Conservation (phyloP, 2,797 vertebrate species). For the Sebastolobus alascanus region DNA sequence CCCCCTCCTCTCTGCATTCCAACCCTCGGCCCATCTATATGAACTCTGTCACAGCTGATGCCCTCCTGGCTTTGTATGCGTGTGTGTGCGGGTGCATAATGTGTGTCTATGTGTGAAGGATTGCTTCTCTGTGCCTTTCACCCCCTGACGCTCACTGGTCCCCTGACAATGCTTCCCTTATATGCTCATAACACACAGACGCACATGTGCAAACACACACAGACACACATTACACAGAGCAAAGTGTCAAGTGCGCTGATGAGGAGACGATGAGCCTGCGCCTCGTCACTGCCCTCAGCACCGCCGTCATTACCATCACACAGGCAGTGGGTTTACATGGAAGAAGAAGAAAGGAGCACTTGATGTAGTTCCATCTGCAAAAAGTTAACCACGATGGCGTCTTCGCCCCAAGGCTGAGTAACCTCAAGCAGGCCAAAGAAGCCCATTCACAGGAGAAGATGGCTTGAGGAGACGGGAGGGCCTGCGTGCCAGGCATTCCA, state of each 20-base stretch:
- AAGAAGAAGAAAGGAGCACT: conserved; percentile 69
- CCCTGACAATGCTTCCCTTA: conserved; percentile 81
- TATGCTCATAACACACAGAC: conserved; percentile 67
- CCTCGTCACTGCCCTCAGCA: conserved; percentile 45
- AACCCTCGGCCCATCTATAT: conserved; percentile 58
- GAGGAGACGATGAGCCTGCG: conserved; percentile 45
- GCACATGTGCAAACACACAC: conserved; percentile 59
- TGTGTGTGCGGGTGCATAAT: conserved; percentile 48
- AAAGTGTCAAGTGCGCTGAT: conserved; percentile 51
- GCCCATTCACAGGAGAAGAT: conserved; percentile 79
- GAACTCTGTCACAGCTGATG: conserved; percentile 74
- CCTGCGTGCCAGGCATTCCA: conserved; percentile 83
- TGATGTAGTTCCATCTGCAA: conserved; percentile 56
- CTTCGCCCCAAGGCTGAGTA: conserved; percentile 33
- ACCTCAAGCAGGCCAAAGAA: conserved; percentile 76
- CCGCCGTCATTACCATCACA: conserved; percentile 40
- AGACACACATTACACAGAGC: conserved; percentile 39
- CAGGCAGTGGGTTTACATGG: conserved; percentile 33
- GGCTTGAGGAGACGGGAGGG: conserved; percentile 74
- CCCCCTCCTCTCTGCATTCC: conserved; percentile 63
- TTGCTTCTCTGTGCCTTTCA: conserved; percentile 74
- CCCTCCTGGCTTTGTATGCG: conserved; percentile 33
- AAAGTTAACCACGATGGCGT: conserved; percentile 55
- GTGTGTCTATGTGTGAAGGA: conserved; percentile 65
- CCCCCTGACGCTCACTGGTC: conserved; percentile 65